Percentiles rank a stretch among this genome's conserved stretches.
These are phyloP conservation scores for Patiria pectinifera DNA, from an alignment of 53 echinoderm and acorn worm species.

Conservation along the genomic window DNA sequence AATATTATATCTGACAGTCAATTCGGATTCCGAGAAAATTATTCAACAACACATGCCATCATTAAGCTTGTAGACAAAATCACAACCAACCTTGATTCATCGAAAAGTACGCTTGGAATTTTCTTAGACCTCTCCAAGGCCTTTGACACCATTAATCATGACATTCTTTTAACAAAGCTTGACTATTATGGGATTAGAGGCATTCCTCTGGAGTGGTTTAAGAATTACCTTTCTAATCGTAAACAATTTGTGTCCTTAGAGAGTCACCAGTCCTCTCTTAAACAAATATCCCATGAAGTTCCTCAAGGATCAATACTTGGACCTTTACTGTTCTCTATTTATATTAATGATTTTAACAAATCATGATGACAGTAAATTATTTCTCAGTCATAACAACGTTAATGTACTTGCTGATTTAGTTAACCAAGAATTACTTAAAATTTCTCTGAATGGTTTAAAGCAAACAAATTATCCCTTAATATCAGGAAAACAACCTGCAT, in stretches of 20 bases:
- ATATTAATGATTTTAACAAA: not conserved
- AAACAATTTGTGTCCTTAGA: not conserved
- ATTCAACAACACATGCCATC: not conserved
- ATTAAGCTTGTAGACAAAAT: not conserved
- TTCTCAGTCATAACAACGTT: not conserved
- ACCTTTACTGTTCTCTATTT: no score
- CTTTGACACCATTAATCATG: slow-evolving; percentile 33
- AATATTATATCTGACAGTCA: slow-evolving; percentile 19
- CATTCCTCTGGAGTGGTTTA: not conserved
- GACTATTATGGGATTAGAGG: slow-evolving; percentile 2
- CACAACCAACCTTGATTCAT: slow-evolving; percentile 2
- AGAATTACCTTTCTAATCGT: not conserved
- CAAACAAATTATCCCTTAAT: not conserved
- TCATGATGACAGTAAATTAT: not conserved
- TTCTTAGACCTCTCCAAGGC: not conserved
- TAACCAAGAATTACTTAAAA: not conserved
- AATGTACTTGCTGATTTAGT: not conserved
- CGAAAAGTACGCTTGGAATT: slow-evolving; percentile 1
- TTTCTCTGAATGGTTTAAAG: not conserved
- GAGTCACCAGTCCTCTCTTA: no score
- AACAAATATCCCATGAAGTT: not conserved
- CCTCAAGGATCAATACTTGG: no score
- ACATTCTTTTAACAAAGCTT: slow-evolving; percentile 1
- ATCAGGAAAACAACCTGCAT: not conserved
- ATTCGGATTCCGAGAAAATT: not conserved